Evolutionary conservation across 2,888 invertebrate genomes (phyloP), one percentile per base, ranked within the genome.

Genomic region (Geophilus truncorum): DNA sequence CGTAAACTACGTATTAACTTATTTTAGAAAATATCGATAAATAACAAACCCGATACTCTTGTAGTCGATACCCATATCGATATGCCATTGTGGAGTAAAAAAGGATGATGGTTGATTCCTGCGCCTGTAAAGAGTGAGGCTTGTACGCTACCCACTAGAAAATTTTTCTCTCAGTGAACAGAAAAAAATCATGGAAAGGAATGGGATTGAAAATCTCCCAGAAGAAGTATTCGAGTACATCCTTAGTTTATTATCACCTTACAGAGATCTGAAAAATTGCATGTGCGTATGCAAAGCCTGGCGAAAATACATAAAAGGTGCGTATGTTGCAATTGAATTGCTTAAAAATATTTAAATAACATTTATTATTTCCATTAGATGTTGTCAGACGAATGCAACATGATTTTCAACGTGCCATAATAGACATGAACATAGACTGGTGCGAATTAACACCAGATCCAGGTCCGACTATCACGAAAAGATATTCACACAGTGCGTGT

Each of bases 201-300:
- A 79, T 25, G 36, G 70, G 21, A 87, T 89, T 45, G 84, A 93
- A 86, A 92, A 93, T 87, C 89, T 98, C 83, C 97, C 98, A 62
- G 95, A 96, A 87, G 97, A 97, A 90, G 92, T 98, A 81, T 88
- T 98, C 84, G 97, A 97, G 88, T 95, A 94, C 86, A 95, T 98
- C 86, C 90, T 98, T 83, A 91, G 93, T 84, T 91, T 95, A 86
- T 88, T 97, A 83, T 94, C 95, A 81, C 97, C 97, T 0, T 98
- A 98, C 86, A 92, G 92, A 86, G 96, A 97, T 89, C 89, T 97
- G 84, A 92, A 95, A 87, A 91, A 92, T 86, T 95, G 96, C 86
- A 93, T 92, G 90, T 88, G 91, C 82, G 97, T 97, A 57, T 95
- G 93, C 85, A 93, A 92, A 87, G 90, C 94, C 86, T 98, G 97